Evolutionary conservation across 2,113 vertebrate species (phyloP).

Genomic region (Gallinago jamesoni): DNA sequence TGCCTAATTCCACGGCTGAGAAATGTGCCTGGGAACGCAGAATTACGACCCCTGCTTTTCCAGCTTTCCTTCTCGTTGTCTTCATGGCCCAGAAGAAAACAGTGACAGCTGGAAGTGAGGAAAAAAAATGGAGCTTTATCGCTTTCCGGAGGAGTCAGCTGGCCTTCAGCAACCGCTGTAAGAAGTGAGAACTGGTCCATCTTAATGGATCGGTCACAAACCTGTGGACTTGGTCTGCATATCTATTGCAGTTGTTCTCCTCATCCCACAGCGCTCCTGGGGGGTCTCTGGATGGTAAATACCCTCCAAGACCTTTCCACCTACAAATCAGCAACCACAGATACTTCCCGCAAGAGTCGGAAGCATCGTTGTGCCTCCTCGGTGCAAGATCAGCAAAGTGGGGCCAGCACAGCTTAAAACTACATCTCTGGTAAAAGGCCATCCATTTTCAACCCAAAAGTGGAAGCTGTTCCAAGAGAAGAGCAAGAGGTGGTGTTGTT

Average conservation of each 20-base stretch:
- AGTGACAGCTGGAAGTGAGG: background rate
- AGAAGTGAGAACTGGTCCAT: background rate
- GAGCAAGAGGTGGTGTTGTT: background rate
- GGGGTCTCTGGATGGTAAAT: background rate
- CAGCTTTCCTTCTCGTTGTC: background rate
- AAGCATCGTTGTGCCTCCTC: background rate
- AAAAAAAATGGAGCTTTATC: background rate
- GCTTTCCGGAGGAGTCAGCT: background rate
- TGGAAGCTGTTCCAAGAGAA: background rate
- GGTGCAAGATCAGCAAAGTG: background rate
- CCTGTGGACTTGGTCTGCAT: background rate
- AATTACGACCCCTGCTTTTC: background rate
- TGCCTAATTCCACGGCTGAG: background rate
- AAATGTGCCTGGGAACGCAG: background rate
- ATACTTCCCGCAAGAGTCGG: background rate
- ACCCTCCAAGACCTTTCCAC: background rate
- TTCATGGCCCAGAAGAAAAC: background rate
- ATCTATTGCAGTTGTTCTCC: background rate
- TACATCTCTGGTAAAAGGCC: accelerated
- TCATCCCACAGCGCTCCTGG: background rate
- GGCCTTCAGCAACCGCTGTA: background rate
- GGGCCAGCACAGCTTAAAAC: background rate
- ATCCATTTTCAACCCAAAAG: background rate
- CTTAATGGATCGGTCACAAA: background rate
- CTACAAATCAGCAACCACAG: background rate